Evolutionary conservation across 2,113 vertebrate species (phyloP).

Genomic region (Chascanopsetta lugubris): DNA sequence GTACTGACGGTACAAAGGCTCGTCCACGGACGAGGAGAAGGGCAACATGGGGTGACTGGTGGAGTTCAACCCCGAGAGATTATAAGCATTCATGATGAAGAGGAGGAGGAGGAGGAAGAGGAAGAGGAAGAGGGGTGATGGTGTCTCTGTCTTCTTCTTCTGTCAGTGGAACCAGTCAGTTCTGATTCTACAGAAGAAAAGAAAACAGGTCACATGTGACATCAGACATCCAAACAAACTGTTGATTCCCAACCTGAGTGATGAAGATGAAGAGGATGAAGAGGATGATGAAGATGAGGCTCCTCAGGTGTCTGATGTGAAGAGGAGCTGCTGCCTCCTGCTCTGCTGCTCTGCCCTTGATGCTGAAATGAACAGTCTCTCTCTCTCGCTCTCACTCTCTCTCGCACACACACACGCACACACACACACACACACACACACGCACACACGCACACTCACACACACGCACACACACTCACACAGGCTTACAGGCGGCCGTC

Average conservation of each 20-base stretch:
- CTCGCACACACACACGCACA: neutral
- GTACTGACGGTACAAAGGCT: constrained; percentile 80
- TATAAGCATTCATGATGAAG: constrained; percentile 55
- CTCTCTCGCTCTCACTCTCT: neutral
- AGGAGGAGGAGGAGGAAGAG: neutral
- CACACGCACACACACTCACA: neutral
- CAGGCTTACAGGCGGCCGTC: neutral
- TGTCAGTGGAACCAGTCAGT: neutral
- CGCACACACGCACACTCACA: neutral
- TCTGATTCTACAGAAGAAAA: too few species aligned
- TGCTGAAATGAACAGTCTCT: constrained; percentile 39
- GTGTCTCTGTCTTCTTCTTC: too few species aligned
- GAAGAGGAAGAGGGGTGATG: too few species aligned
- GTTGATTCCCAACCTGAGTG: too few species aligned
- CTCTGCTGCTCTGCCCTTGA: constrained; percentile 54
- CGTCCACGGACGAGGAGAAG: constrained; percentile 59
- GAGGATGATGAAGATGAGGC: too few species aligned
- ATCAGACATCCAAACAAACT: too few species aligned
- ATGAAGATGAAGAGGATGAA: too few species aligned
- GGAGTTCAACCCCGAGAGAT: constrained; percentile 59
- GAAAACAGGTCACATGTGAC: neutral
- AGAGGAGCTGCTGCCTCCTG: neutral
- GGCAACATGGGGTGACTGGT: constrained; percentile 66
- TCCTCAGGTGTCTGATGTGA: neutral
- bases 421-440: too few species aligned